These are phyloP conservation scores for Columba guinea DNA, from an alignment of 2,797 vertebrate genomes.

Conservation along the genomic window DNA sequence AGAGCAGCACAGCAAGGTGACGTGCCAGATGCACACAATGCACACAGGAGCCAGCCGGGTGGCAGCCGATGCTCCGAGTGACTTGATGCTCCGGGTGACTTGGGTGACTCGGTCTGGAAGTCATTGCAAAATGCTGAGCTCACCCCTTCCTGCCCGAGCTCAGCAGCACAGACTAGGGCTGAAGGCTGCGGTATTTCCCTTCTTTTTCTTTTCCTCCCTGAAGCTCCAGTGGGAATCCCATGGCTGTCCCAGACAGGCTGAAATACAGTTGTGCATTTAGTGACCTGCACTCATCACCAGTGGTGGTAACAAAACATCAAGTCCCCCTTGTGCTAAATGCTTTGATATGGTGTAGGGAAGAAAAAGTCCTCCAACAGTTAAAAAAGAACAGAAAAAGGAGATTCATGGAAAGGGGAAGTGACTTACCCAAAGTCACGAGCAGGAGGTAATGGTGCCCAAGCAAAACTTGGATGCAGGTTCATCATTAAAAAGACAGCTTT, in stretches of 20 bases:
- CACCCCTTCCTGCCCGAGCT: slow-evolving; percentile 6
- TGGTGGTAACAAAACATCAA: not conserved
- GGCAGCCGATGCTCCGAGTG: not conserved
- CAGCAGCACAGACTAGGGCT: not conserved
- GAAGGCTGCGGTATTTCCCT: not conserved
- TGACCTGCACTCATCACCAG: not conserved
- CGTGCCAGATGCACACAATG: not conserved
- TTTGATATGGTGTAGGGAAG: not conserved
- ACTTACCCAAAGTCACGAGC: not conserved
- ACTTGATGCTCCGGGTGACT: not conserved
- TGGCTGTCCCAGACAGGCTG: not conserved
- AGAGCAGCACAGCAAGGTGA: not conserved
- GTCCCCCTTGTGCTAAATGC: not conserved
- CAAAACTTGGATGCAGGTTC: not conserved
- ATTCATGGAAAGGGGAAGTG: not conserved
- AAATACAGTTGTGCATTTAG: not conserved
- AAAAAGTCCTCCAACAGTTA: not conserved
- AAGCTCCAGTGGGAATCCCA: not conserved
- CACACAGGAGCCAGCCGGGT: not conserved
- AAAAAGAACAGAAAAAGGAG: not conserved
- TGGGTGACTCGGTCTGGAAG: not conserved
- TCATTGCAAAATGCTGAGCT: not conserved
- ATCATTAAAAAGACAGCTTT: not conserved
- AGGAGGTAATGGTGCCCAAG: not conserved
- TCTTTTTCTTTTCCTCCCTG: not conserved